phyloP scores from a whole-genome alignment of 2,113 vertebrate species.

The Miniopterus natalensis region DNA sequence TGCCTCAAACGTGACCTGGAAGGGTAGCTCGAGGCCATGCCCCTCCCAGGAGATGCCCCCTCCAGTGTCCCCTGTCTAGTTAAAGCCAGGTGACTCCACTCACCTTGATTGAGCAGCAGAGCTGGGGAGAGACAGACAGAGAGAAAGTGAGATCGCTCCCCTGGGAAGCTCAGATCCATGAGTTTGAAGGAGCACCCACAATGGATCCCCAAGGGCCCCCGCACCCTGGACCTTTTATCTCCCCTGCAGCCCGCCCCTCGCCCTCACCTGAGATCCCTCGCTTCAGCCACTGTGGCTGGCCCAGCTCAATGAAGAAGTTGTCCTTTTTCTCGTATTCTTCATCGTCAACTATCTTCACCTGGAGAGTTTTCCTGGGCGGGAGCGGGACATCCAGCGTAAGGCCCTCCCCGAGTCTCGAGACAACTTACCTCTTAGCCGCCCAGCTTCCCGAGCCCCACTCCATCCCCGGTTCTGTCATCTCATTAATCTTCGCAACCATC shows the following conservation, averaged over 20 bases:
- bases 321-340: slow-evolving; percentile 97
- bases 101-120: slow-evolving; percentile 93
- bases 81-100: slow-evolving; percentile 75
- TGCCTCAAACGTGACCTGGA: not conserved
- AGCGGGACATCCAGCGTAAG: not conserved
- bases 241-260: not conserved
- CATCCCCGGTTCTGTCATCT: not conserved
- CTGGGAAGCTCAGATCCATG: not conserved
- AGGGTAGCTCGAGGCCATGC: not conserved
- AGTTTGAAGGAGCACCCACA: not conserved
- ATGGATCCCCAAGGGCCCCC: not conserved
- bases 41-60: not conserved
- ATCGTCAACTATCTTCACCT: slow-evolving; percentile 95
- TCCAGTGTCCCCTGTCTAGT: not conserved
- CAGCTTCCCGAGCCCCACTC: not conserved
- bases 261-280: slow-evolving; percentile 95
- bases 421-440: not conserved
- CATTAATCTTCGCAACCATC: not conserved
- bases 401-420: not conserved
- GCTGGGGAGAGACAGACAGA: slow-evolving; percentile 86
- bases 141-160: slow-evolving; percentile 58
- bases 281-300: slow-evolving; percentile 95
- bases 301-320: slow-evolving; percentile 95
- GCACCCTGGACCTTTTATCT: not conserved
- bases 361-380: slow-evolving; percentile 89